Percentiles rank a stretch among this genome's conserved stretches.
These are phyloP conservation scores for Catharus bicknelli DNA, from an alignment of 2,113 vertebrate species.

Conservation along the genomic window DNA sequence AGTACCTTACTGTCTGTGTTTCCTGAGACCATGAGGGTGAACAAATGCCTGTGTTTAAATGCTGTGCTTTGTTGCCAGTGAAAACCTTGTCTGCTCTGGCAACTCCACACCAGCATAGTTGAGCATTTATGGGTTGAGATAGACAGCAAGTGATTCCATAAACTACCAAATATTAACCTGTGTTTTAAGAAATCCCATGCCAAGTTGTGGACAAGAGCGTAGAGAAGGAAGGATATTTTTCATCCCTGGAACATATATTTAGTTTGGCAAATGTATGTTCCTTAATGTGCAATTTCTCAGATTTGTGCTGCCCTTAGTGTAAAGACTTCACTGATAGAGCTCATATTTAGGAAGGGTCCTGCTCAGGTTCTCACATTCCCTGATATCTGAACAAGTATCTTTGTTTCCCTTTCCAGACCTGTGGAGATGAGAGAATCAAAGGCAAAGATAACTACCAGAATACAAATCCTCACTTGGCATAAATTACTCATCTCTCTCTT, in stretches of 20 bases:
- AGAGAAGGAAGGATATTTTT: not conserved
- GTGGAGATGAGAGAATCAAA: not conserved
- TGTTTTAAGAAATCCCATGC: rapidly evolving
- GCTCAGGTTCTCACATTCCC: not conserved
- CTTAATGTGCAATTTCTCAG: not conserved
- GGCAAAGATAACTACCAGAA: not conserved
- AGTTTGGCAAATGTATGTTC: not conserved
- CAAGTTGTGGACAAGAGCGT: not conserved
- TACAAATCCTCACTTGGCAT: not conserved
- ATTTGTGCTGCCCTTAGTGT: not conserved
- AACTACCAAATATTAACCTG: not conserved
- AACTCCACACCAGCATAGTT: not conserved
- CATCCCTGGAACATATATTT: not conserved
- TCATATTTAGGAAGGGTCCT: not conserved
- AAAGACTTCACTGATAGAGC: not conserved
- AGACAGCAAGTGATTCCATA: not conserved
- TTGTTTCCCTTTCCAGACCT: not conserved
- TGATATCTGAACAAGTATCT: not conserved
- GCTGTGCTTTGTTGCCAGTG: not conserved
- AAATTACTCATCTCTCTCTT: not conserved
- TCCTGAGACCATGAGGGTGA: not conserved
- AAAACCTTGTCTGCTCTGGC: not conserved
- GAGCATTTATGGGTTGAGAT: not conserved
- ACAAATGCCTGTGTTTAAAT: not conserved
- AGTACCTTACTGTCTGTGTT: not conserved